phyloP scores from a whole-genome alignment of 2,888 invertebrate genomes.

The Synergus itoensis region DNA sequence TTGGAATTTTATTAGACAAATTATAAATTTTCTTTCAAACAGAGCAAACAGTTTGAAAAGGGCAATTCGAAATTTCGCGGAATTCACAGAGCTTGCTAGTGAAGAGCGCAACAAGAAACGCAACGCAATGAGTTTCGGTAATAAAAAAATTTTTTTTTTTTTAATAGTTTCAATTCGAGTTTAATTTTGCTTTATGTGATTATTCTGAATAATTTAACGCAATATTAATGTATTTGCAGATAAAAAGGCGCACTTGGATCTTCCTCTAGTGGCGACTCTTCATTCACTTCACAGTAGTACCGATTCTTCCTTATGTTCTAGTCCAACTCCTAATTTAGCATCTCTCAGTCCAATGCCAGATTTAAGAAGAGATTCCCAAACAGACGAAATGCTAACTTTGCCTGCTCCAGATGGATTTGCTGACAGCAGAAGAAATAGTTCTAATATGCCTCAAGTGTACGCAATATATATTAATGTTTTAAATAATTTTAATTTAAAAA shows the following conservation, averaged over 20 bases:
- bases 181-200: too few relatives aligned
- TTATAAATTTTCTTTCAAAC: conserved; percentile 75
- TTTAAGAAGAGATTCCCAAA: conserved; percentile 82
- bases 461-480: conserved; percentile 11
- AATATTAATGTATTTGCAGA: conserved; percentile 48
- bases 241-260: conserved; percentile 61
- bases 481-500: neutral
- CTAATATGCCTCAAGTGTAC: conserved; percentile 68
- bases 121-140: conserved; percentile 19
- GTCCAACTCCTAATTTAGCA: conserved; percentile 80
- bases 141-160: neutral
- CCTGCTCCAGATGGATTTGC: conserved; percentile 92
- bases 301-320: conserved; percentile 79
- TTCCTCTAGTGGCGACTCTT: conserved; percentile 60
- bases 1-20: neutral
- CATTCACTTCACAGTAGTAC: conserved; percentile 66
- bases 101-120: conserved; percentile 79
- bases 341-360: conserved; percentile 85
- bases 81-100: conserved; percentile 87
- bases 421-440: conserved; percentile 84
- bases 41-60: conserved; percentile 91
- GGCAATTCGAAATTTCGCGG: conserved; percentile 88
- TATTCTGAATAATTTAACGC: neutral
- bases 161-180: too few relatives aligned
- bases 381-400: conserved; percentile 81